Percentiles rank a stretch among this genome's conserved stretches.
phyloP scores from a whole-genome alignment of 2,888 invertebrate genomes.

The Dynastes tityus region DNA sequence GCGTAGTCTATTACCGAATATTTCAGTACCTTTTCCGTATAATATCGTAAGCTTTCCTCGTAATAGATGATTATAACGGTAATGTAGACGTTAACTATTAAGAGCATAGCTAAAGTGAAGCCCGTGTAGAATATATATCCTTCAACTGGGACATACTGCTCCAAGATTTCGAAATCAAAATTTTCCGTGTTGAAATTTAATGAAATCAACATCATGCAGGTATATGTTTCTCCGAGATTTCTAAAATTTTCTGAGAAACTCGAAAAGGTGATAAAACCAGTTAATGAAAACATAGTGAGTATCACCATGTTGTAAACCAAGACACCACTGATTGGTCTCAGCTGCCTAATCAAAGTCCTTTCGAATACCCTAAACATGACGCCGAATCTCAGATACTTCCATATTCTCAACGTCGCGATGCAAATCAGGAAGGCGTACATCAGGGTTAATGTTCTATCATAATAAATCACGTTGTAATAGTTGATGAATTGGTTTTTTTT shows the following conservation, averaged over 20 bases:
- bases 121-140: conserved; percentile 50
- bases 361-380: conserved; percentile 57
- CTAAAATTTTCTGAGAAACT: conserved; percentile 49
- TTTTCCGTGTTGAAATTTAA: conserved; percentile 54
- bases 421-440: conserved; percentile 54
- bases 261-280: conserved; percentile 46
- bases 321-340: conserved; percentile 49
- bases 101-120: conserved; percentile 52
- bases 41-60: conserved; percentile 46
- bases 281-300: conserved; percentile 49
- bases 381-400: conserved; percentile 57
- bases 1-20: conserved; percentile 45
- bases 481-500: conserved; percentile 56
- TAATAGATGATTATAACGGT: conserved; percentile 50
- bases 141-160: conserved; percentile 20
- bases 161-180: conserved; percentile 50
- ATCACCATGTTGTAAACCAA: conserved; percentile 50
- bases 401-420: conserved; percentile 55
- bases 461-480: conserved; percentile 53
- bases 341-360: conserved; percentile 52
- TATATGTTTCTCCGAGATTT: conserved; percentile 49
- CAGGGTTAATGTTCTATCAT: conserved; percentile 52
- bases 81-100: conserved; percentile 50
- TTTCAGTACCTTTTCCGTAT: background rate
- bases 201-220: conserved; percentile 54